Evolutionary conservation across 2,113 vertebrate genomes (phyloP).

Genomic region (Phrynocephalus versicolor): DNA sequence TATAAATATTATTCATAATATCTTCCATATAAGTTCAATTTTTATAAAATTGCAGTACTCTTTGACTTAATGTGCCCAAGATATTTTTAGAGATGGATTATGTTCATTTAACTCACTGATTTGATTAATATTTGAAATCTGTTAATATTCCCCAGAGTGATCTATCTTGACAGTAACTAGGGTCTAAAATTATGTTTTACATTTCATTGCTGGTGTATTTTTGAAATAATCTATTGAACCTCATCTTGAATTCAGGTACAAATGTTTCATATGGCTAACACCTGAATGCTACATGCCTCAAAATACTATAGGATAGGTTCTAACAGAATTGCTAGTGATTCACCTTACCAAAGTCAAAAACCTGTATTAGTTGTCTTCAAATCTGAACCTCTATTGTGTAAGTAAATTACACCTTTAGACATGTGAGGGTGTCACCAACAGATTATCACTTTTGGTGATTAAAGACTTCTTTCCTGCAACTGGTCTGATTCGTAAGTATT

Average conservation of each 20-base stretch:
- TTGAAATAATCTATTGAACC: background rate
- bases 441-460: too few species aligned
- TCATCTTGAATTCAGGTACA: background rate
- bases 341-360: background rate
- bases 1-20: background rate
- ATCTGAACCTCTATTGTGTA: background rate
- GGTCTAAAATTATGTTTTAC: background rate
- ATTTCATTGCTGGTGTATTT: background rate
- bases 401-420: too few species aligned
- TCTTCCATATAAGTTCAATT: background rate
- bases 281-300: background rate
- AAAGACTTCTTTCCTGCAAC: too few species aligned
- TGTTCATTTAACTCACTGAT: background rate
- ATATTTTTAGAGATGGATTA: background rate
- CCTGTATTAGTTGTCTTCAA: background rate
- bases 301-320: background rate
- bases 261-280: background rate
- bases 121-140: background rate
- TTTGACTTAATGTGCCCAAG: background rate
- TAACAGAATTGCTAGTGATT: background rate
- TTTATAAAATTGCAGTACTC: background rate
- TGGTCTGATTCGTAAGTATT: too few species aligned
- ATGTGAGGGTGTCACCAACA: too few species aligned
- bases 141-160: too few species aligned
- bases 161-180: background rate